A percentile compares a stretch with the other conserved stretches of the same genome.
Conservation (phyloP, 1,140 invertebrate genomes). For the Cyclina sinensis region DNA sequence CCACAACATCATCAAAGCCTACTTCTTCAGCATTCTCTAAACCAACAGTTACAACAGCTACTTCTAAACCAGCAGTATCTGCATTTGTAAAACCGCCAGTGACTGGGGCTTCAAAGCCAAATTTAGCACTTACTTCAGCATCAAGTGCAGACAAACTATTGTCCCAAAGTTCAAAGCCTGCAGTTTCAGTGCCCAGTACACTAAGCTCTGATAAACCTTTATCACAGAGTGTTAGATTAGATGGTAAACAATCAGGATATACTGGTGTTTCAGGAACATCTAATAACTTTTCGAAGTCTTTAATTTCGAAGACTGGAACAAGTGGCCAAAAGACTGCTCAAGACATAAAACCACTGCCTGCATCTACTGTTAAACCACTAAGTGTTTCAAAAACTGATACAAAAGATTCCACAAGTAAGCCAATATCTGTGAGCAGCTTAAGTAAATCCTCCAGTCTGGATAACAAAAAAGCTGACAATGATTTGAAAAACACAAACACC, state of each 20-base stretch:
- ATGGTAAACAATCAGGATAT: conserved; percentile 25
- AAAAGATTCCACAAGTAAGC: conserved; percentile 23
- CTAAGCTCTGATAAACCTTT: conserved; percentile 1
- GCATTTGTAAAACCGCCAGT: background rate
- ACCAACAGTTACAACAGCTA: background rate
- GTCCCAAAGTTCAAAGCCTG: background rate
- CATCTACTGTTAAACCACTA: conserved; percentile 43
- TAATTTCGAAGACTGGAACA: conserved; percentile 20
- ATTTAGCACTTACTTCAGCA: background rate
- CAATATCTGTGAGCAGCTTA: conserved; percentile 5
- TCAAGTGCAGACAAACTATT: background rate
- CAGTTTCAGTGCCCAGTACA: background rate
- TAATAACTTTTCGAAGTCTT: conserved; percentile 28
- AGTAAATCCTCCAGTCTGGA: conserved; percentile 10
- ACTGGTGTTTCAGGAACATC: background rate
- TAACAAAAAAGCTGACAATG: conserved; percentile 47
- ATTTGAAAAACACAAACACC: conserved; percentile 17
- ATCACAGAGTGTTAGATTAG: conserved; percentile 13
- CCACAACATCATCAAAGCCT: conserved; percentile 40
- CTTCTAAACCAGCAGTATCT: conserved; percentile 1
- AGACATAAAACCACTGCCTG: conserved; percentile 39
- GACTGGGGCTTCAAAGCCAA: background rate
- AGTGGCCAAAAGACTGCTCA: background rate
- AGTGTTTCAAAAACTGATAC: conserved; percentile 34
- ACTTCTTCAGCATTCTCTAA: conserved; percentile 8